These are phyloP conservation scores for Tiliqua scincoides DNA, from an alignment of 2,113 vertebrate species.

Conservation along the genomic window DNA sequence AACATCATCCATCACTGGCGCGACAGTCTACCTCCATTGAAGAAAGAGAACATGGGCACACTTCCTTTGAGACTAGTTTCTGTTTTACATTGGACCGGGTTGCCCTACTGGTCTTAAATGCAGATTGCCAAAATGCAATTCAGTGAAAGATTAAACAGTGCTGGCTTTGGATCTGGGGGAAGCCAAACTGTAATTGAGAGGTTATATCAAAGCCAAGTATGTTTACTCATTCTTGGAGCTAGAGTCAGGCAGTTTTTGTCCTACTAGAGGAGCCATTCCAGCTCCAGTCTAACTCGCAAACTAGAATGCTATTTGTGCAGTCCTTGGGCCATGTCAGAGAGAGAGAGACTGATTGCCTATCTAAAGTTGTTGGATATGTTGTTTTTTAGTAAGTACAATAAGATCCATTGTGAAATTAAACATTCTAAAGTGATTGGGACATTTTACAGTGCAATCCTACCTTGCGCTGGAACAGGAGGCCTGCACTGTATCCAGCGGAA, in stretches of 20 bases:
- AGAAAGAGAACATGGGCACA: neutral
- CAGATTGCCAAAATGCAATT: neutral
- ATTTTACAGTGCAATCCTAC: too few species aligned
- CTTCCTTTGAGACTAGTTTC: neutral
- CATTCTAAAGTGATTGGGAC: too few species aligned
- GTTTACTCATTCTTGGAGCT: neutral
- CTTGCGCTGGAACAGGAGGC: too few species aligned
- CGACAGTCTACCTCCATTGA: neutral
- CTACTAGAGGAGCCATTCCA: too few species aligned
- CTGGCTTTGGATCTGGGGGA: neutral
- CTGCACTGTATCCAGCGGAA: too few species aligned
- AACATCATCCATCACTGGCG: slow-evolving; percentile 19
- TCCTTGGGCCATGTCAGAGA: too few species aligned
- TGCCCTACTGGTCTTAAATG: neutral
- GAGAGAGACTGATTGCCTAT: too few species aligned
- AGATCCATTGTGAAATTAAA: neutral
- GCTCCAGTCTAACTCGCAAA: too few species aligned
- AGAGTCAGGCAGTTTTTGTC: neutral
- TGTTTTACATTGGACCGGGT: neutral
- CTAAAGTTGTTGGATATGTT: neutral
- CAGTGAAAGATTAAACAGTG: neutral
- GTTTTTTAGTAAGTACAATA: neutral
- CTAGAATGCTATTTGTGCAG: too few species aligned
- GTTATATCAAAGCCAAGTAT: slow-evolving; percentile 7
- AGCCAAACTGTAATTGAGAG: neutral